These are phyloP conservation scores for Austrofundulus limnaeus DNA, from an alignment of 2,113 vertebrate species.

Conservation along the genomic window DNA sequence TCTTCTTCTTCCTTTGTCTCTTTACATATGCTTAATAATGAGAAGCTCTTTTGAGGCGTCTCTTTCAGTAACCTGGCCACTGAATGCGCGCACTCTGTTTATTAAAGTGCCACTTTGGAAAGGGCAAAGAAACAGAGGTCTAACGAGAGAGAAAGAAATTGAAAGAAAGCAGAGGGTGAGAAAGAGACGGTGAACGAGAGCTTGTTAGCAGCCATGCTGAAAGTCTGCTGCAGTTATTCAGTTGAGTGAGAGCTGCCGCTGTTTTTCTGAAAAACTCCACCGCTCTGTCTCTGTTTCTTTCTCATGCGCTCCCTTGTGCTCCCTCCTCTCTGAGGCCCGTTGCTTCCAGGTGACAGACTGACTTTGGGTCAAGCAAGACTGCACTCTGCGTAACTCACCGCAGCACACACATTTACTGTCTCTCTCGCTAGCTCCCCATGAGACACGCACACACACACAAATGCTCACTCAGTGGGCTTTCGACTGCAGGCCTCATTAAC, in stretches of 20 bases:
- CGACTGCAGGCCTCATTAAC: constrained; percentile 78
- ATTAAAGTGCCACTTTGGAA: constrained; percentile 68
- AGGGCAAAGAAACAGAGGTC: constrained; percentile 48
- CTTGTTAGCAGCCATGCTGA: constrained; percentile 74
- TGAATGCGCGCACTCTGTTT: constrained; percentile 59
- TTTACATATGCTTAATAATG: constrained; percentile 64
- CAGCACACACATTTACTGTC: constrained; percentile 60
- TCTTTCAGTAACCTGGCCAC: constrained; percentile 69
- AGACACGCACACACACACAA: constrained; percentile 19
- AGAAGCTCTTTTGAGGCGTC: constrained; percentile 65
- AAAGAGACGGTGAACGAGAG: constrained; percentile 37
- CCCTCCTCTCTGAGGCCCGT: constrained; percentile 58
- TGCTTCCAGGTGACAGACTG: constrained; percentile 77
- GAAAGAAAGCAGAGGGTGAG: constrained; percentile 54
- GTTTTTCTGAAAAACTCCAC: constrained; percentile 38
- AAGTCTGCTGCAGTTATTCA: constrained; percentile 72
- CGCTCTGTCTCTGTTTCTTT: constrained; percentile 54
- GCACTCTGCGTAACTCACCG: constrained; percentile 73
- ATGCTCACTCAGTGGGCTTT: constrained; percentile 62
- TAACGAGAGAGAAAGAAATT: constrained; percentile 48
- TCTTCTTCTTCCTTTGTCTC: constrained; percentile 51
- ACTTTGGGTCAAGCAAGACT: constrained; percentile 75
- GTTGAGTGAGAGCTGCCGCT: constrained; percentile 61
- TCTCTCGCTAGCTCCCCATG: constrained; percentile 14
- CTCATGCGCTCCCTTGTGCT: constrained; percentile 31